Base-by-base conservation (phyloP, 2,113 vertebrate species). In the Pteronura brasiliensis region DNA sequence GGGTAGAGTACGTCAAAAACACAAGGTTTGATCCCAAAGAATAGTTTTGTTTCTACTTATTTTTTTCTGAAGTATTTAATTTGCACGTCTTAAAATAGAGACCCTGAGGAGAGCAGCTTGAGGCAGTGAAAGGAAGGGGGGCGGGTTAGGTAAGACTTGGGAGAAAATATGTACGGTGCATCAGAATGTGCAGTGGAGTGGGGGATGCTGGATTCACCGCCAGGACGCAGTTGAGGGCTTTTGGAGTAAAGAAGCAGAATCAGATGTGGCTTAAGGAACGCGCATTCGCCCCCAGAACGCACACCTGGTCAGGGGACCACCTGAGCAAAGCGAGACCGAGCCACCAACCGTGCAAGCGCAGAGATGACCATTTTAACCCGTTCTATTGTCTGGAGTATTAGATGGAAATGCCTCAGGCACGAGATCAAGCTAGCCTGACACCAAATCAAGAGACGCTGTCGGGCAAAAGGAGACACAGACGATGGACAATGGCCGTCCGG, bases 1-100 rank as follows among this genome's bases (percentile, higher is more conserved):
- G 55, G 92, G 65, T 0, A 17, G 42, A 88, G 69, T 63, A 95
- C 8, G 31, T 88, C 42, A 90, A 88, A 96, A 93, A 83, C 67
- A 85, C 95, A 84, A 95, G 63, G 49, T 61, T 95, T 93, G 84
- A 95, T 31, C 92, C 86, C 77, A 89, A 96, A 95, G 90, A 96
- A 88, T 52, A 81, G 76, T 91, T 96, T 71, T 96, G 76, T 89
- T 95, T 61, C 96, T 31, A 84, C 94, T 49, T 61, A 93, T 74
- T 82, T n/a, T 29, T 29, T 27, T 12, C 90, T 39, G 88, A 96
- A 91, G 89, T 97, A 97, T 97, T 97, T 97, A 84, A 97, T 96
- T 93, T 97, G 95, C 87, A 93, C 83, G 42, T 96, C 96, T 95
- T 96, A 95, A 98, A 97, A 96, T 93, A 97, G 98, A 97, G 93